phyloP scores from a whole-genome alignment of 2,113 vertebrate species.

The Amphiprion ocellaris region DNA sequence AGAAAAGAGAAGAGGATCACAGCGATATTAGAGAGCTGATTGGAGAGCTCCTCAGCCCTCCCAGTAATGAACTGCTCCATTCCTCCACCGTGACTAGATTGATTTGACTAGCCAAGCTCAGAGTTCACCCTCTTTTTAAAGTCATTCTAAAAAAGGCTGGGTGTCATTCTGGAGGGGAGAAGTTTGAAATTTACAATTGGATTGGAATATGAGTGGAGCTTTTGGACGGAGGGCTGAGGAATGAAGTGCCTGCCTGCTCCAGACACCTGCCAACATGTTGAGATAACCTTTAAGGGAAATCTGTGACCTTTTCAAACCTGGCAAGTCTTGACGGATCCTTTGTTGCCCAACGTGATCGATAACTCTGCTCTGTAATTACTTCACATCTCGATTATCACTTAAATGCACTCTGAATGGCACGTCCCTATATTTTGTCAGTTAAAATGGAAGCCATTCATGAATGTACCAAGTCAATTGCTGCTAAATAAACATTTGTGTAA shows the following conservation, averaged over 20 bases:
- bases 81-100: conserved; percentile 70
- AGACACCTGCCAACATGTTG: conserved; percentile 30
- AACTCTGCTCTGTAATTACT: conserved; percentile 45
- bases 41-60: conserved; percentile 65
- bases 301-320: conserved; percentile 42
- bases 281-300: conserved; percentile 60
- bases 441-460: conserved; percentile 3
- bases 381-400: conserved; percentile 44
- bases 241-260: neutral
- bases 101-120: conserved; percentile 72
- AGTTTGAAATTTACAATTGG: conserved; percentile 47
- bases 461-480: neutral
- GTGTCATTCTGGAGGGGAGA: conserved; percentile 46
- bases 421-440: conserved; percentile 2
- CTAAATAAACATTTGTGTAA: neutral
- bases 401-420: conserved; percentile 6
- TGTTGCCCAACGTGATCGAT: conserved; percentile 43
- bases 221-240: conserved; percentile 16
- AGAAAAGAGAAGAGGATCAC: conserved; percentile 77
- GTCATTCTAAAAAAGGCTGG: conserved; percentile 47
- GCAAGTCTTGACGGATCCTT: conserved; percentile 34
- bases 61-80: conserved; percentile 70
- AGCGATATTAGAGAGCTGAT: conserved; percentile 75
- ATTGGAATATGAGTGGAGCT: conserved; percentile 45
- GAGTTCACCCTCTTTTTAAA: conserved; percentile 70